A percentile compares a stretch with the other conserved stretches of the same genome.
Evolutionary conservation across 2,888 invertebrate species (phyloP).

Genomic region (Sycophila texana): DNA sequence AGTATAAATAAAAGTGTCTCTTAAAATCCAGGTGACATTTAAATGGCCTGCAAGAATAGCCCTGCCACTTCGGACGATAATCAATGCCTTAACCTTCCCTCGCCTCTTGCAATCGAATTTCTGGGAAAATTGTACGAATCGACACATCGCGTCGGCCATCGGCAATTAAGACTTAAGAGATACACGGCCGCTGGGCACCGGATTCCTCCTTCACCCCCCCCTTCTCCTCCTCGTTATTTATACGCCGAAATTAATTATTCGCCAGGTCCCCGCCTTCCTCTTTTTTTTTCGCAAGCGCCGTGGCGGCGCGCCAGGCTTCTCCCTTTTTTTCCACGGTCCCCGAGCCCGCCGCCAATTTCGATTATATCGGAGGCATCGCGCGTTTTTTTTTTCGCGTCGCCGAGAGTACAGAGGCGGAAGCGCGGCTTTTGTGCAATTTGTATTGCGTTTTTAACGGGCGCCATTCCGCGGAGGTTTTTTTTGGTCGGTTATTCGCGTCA

Average conservation of each 20-base stretch:
- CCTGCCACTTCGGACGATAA: no score
- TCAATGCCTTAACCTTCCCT: no score
- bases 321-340: neutral
- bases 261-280: neutral
- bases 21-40: no score
- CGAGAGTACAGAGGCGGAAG: neutral
- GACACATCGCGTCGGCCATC: no score
- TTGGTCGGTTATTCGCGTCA: neutral
- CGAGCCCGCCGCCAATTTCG: neutral
- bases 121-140: no score
- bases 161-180: no score
- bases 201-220: neutral
- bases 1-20: no score
- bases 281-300: constrained; percentile 1
- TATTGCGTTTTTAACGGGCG: neutral
- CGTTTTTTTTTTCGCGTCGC: neutral
- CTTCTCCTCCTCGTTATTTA: neutral
- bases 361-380: constrained; percentile 1
- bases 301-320: neutral
- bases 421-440: constrained; percentile 4
- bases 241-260: no score
- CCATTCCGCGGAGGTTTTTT: neutral
- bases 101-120: no score
- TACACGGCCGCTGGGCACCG: no score
- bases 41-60: no score